These are phyloP conservation scores for Heliconius congener DNA, from an alignment of 1,140 invertebrate species.

Conservation along the genomic window DNA sequence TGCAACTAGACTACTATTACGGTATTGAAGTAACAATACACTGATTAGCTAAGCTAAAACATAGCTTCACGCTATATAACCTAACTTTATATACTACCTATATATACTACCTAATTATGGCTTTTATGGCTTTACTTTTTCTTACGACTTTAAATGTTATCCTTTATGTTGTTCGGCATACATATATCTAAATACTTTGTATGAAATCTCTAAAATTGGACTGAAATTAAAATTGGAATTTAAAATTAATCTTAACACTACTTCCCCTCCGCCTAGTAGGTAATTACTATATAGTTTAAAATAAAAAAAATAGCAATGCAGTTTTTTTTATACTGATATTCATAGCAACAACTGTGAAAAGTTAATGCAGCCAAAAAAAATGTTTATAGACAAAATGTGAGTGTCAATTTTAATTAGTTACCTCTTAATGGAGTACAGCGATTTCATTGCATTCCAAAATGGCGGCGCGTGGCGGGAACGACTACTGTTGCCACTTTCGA, in stretches of 20 bases:
- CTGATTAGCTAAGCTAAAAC: no score
- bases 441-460: conserved; percentile 55
- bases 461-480: conserved; percentile 40
- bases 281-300: background rate
- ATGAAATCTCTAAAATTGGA: no score
- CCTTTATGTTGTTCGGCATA: no score
- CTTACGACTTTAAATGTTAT: no score
- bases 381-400: background rate
- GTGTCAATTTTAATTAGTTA: conserved; percentile 48
- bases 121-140: no score
- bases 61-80: no score
- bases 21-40: no score
- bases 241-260: background rate
- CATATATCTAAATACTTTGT: no score
- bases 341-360: background rate
- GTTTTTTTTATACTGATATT: no score
- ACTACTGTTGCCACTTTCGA: conserved; percentile 37
- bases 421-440: conserved; percentile 52
- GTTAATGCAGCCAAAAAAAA: background rate
- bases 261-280: background rate
- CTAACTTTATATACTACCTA: no score
- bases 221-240: background rate
- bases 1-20: no score
- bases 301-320: background rate
- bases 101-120: no score